Conservation (phyloP, 2,113 vertebrate species). For the Regulus satrapa region DNA sequence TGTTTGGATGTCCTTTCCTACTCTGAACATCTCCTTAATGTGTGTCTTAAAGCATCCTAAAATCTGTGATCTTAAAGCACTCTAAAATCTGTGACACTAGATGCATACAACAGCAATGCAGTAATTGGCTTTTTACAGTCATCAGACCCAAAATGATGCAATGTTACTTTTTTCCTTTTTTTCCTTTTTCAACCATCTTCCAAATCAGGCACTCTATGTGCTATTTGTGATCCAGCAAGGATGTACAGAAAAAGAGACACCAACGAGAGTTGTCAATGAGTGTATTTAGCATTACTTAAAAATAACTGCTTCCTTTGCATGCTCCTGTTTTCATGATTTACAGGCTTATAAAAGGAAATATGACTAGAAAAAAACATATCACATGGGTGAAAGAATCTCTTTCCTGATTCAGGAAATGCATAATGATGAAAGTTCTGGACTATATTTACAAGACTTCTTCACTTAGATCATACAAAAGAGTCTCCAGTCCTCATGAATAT, state of each 20-base stretch:
- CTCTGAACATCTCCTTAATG: neutral
- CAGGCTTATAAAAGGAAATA: constrained; percentile 49
- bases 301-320: constrained; percentile 57
- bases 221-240: constrained; percentile 51
- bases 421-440: neutral
- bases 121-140: neutral
- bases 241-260: constrained; percentile 53
- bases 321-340: constrained; percentile 52
- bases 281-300: constrained; percentile 60
- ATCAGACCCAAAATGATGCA: neutral
- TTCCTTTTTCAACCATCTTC: neutral
- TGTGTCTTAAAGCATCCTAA: neutral
- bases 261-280: constrained; percentile 54
- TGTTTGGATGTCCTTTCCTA: neutral
- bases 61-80: neutral
- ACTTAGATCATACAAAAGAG: neutral
- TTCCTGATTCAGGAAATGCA: neutral
- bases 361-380: neutral
- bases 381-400: neutral
- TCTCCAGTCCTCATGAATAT: neutral
- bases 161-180: neutral
- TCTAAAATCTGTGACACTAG: neutral
- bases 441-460: neutral
- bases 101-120: neutral
- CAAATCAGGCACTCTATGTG: constrained; percentile 13